Percentiles rank a stretch among this genome's conserved stretches.
Evolutionary conservation across 1,140 invertebrate species (phyloP).

Genomic region (Caenorhabditis inopinata): DNA sequence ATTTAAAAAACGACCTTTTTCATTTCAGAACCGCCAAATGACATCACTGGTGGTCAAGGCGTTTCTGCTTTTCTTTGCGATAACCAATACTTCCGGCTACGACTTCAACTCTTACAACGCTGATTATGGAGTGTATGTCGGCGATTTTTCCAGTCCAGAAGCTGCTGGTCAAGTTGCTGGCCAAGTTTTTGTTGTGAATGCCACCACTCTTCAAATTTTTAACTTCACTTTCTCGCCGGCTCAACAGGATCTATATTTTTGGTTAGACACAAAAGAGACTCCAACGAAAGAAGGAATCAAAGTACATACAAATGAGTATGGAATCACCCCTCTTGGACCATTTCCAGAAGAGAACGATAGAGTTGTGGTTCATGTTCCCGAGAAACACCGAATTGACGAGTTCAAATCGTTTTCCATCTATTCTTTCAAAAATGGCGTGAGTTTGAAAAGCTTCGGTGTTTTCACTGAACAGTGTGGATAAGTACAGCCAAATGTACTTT

Average conservation of each 20-base stretch:
- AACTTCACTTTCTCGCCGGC: conserved; percentile 51
- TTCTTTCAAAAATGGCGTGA: conserved; percentile 47
- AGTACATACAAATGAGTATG: conserved; percentile 64
- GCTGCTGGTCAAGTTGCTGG: conserved; percentile 46
- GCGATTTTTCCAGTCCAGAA: conserved; percentile 47
- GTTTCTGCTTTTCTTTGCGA: neutral
- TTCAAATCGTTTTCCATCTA: conserved; percentile 59
- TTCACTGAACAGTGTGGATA: neutral
- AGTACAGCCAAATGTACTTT: too few species aligned
- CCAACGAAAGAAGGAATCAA: conserved; percentile 62
- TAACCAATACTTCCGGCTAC: neutral
- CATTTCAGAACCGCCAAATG: conserved; percentile 8
- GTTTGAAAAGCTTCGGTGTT: conserved; percentile 13
- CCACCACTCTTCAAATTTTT: conserved; percentile 56
- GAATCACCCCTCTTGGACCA: conserved; percentile 56
- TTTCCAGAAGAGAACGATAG: conserved; percentile 50
- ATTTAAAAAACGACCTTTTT: too few species aligned
- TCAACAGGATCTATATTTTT: conserved; percentile 63
- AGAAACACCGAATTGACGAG: conserved; percentile 46
- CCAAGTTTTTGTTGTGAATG: conserved; percentile 55
- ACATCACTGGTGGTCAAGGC: neutral
- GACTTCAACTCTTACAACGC: conserved; percentile 37
- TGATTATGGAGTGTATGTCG: conserved; percentile 50
- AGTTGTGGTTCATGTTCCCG: conserved; percentile 58
- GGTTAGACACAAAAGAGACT: conserved; percentile 57